A percentile compares a stretch with the other conserved stretches of the same genome.
These are phyloP conservation scores for Hermetia illucens DNA, from an alignment of 1,140 invertebrate species.

Conservation along the genomic window DNA sequence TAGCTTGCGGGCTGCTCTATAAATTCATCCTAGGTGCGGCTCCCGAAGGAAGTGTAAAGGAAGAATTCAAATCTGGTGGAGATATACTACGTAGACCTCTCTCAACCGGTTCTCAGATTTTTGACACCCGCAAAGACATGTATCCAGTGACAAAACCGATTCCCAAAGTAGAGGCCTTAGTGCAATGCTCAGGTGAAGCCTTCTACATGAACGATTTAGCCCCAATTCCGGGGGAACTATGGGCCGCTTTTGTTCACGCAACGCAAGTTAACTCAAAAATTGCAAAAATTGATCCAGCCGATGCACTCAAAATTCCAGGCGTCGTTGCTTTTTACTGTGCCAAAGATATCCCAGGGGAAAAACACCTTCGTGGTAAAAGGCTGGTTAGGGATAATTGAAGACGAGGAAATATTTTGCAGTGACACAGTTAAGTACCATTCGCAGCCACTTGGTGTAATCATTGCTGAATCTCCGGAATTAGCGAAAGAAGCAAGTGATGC, in stretches of 20 bases:
- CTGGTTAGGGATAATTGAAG: constrained; percentile 13
- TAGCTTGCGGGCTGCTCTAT: constrained; percentile 57
- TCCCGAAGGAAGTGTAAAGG: constrained; percentile 22
- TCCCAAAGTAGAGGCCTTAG: constrained; percentile 50
- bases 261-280: constrained; percentile 35
- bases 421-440: constrained; percentile 44
- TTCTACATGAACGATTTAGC: constrained; percentile 45
- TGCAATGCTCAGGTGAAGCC: constrained; percentile 49
- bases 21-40: constrained; percentile 45
- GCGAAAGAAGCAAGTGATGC: constrained; percentile 47
- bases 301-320: constrained; percentile 27
- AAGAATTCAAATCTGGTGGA: constrained; percentile 33
- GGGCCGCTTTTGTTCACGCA: constrained; percentile 42
- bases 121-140: constrained; percentile 43
- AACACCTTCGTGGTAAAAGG: constrained; percentile 31
- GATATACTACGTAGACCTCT: constrained; percentile 38
- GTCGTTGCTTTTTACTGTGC: constrained; percentile 1
- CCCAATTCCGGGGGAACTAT: constrained; percentile 36
- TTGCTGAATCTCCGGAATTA: constrained; percentile 42
- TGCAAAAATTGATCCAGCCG: constrained; percentile 33
- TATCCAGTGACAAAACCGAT: constrained; percentile 61
- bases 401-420: constrained; percentile 34
- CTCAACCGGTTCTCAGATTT: constrained; percentile 52
- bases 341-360: constrained; percentile 4
- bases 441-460: constrained; percentile 57